Conservation (phyloP, 2,888 invertebrate species). For the Ommatoiulus sabulosus region DNA sequence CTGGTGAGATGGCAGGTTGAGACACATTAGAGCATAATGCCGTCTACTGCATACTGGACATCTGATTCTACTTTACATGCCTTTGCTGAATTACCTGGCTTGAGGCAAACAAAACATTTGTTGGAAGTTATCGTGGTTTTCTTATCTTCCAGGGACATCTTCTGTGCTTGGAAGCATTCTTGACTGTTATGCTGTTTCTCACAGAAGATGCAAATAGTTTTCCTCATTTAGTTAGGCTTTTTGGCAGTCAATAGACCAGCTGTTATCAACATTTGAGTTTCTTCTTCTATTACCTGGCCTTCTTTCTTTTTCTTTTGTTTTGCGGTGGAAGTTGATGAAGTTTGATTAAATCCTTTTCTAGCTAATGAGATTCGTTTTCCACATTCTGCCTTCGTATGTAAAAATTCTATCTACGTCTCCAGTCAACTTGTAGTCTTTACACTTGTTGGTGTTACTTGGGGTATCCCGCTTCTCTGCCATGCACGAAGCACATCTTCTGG, state of each 20-base stretch:
- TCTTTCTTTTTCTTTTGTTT: neutral
- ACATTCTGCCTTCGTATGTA: neutral
- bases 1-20: neutral
- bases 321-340: neutral
- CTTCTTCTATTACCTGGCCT: neutral
- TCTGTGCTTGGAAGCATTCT: neutral
- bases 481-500: neutral
- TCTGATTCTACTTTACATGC: neutral
- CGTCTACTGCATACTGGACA: neutral
- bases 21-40: neutral
- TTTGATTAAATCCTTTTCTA: neutral
- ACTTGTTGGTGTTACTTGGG: neutral
- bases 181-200: neutral
- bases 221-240: neutral
- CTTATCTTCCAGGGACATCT: neutral
- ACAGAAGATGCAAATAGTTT: neutral
- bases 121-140: neutral
- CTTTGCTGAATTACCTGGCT: neutral
- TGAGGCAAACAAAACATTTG: neutral
- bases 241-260: neutral
- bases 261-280: neutral
- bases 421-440: neutral
- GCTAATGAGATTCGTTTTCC: neutral
- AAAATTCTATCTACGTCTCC: neutral
- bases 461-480: neutral